These are phyloP conservation scores for Ceraclea dissimilis DNA, from an alignment of 2,888 invertebrate species.

Conservation along the genomic window DNA sequence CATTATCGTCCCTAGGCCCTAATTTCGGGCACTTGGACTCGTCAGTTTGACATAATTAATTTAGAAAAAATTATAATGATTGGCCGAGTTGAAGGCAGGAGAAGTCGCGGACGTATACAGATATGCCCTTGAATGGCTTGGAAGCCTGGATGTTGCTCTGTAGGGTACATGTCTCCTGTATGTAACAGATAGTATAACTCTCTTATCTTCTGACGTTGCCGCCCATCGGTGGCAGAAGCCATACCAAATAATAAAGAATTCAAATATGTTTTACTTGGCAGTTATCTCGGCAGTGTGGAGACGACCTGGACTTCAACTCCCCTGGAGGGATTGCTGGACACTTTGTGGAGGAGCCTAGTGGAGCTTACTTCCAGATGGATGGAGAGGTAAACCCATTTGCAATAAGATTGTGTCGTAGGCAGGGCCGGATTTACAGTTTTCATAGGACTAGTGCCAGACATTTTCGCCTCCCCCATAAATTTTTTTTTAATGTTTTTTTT, in stretches of 20 bases:
- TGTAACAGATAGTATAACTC: too few relatives aligned
- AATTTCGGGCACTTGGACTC: too few relatives aligned
- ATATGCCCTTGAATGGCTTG: too few relatives aligned
- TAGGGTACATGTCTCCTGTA: too few relatives aligned
- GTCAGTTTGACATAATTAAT: neutral
- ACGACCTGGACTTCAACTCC: slow-evolving; percentile 44
- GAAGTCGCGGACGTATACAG: too few relatives aligned
- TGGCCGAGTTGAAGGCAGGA: too few relatives aligned
- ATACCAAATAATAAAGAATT: neutral
- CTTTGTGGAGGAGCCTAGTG: slow-evolving; percentile 44
- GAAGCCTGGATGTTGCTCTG: too few relatives aligned
- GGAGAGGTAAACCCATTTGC: slow-evolving; percentile 36
- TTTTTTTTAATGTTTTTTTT: neutral
- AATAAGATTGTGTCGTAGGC: too few relatives aligned
- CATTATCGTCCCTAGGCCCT: too few relatives aligned
- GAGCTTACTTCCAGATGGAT: slow-evolving; percentile 45
- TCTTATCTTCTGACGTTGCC: too few relatives aligned
- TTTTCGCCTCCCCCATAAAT: neutral
- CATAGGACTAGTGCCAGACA: slow-evolving; percentile 7
- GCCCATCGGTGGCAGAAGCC: too few relatives aligned
- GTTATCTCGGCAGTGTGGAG: slow-evolving; percentile 46
- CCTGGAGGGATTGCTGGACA: slow-evolving; percentile 41
- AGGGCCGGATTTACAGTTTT: neutral
- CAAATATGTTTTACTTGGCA: slow-evolving; percentile 25
- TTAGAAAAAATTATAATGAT: too few relatives aligned